phyloP scores from a whole-genome alignment of 2,888 invertebrate genomes.

The Polymixis flavicincta region DNA sequence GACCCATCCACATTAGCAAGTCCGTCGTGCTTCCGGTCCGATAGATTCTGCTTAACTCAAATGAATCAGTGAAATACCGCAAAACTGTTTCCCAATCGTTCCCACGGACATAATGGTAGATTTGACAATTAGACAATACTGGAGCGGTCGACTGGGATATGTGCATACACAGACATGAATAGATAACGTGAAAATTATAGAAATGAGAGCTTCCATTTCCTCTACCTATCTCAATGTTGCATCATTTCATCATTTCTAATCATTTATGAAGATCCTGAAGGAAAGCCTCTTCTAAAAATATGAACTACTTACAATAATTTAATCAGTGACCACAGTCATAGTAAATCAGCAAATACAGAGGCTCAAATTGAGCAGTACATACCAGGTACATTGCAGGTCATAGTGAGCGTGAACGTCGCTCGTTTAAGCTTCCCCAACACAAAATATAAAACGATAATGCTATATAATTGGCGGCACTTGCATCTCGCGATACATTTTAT shows the following conservation, averaged over 20 bases:
- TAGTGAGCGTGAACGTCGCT: constrained; percentile 38
- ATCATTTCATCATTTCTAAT: neutral
- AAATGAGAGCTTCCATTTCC: neutral
- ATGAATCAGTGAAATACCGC: constrained; percentile 59
- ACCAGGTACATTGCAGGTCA: constrained; percentile 33
- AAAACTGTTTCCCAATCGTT: constrained; percentile 53
- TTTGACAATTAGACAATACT: constrained; percentile 55
- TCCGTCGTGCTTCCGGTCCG: constrained; percentile 33
- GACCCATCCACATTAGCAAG: constrained; percentile 17
- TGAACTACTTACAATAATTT: neutral
- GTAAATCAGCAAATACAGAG: constrained; percentile 5
- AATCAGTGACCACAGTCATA: neutral
- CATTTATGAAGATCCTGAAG: neutral
- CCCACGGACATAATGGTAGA: constrained; percentile 35
- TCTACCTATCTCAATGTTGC: neutral
- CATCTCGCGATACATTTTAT: constrained; percentile 67
- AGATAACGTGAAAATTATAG: constrained; percentile 23
- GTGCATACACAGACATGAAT: constrained; percentile 4
- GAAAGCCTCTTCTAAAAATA: neutral
- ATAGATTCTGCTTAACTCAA: constrained; percentile 45
- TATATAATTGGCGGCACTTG: constrained; percentile 65
- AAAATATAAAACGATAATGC: constrained; percentile 59
- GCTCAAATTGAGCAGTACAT: constrained; percentile 34
- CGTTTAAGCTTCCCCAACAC: constrained; percentile 37
- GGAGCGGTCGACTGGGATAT: constrained; percentile 14